Percentiles rank a stretch among this genome's conserved stretches.
Conservation (phyloP, 92 coral and sea anemone species). For the Epizoanthus fatuus region DNA sequence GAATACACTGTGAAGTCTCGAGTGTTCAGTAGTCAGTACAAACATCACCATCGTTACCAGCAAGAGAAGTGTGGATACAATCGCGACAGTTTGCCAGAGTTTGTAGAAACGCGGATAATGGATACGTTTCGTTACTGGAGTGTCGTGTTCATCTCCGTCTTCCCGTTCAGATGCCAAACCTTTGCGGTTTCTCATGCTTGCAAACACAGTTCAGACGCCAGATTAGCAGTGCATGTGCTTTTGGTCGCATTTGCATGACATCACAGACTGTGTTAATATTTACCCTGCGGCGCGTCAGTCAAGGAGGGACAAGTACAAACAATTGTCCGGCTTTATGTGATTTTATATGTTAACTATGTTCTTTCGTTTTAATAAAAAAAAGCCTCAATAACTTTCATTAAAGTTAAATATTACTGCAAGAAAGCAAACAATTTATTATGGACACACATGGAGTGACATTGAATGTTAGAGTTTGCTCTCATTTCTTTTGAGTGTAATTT, state of each 20-base stretch:
- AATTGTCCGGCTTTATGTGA: too few relatives aligned
- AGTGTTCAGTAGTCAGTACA: not conserved
- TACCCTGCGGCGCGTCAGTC: constrained; percentile 1
- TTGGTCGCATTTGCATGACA: not conserved
- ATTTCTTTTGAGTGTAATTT: too few relatives aligned
- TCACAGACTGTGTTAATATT: constrained; percentile 18
- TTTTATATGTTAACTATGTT: too few relatives aligned
- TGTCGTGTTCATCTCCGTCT: not conserved
- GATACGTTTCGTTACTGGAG: not conserved
- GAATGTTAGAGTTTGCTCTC: too few relatives aligned
- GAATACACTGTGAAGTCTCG: too few relatives aligned
- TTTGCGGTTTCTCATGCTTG: constrained; percentile 27
- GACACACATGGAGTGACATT: too few relatives aligned
- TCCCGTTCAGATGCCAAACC: constrained; percentile 11
- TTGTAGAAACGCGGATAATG: not conserved
- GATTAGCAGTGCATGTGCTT: constrained; percentile 21
- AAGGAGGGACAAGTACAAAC: too few relatives aligned
- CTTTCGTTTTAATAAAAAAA: too few relatives aligned
- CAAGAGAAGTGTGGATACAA: constrained; percentile 3
- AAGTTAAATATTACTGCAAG: too few relatives aligned
- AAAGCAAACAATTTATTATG: too few relatives aligned
- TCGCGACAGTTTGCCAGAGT: constrained; percentile 10
- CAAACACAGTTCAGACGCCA: not conserved
- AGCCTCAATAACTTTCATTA: too few relatives aligned
- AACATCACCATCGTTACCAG: not conserved